phyloP scores from a whole-genome alignment of 2,888 invertebrate species.

The Ferdinandea cuprea region DNA sequence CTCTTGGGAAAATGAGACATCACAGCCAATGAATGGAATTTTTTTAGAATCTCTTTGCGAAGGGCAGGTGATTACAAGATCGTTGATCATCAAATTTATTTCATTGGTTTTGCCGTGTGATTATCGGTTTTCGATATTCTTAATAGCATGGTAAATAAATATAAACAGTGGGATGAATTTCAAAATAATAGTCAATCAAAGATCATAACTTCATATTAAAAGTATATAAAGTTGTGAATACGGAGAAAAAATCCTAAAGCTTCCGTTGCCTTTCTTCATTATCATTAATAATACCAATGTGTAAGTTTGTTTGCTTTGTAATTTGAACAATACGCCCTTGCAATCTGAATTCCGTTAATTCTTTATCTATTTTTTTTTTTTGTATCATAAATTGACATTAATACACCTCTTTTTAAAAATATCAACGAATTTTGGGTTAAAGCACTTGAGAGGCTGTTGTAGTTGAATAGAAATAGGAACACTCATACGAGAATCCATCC shows the following conservation, averaged over 20 bases:
- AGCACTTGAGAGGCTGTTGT: too few relatives aligned
- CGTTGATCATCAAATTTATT: conserved; percentile 74
- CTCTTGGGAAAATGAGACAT: conserved; percentile 39
- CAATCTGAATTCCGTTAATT: conserved; percentile 23
- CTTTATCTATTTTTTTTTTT: too few relatives aligned
- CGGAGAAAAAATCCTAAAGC: conserved; percentile 10
- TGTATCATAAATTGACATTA: too few relatives aligned
- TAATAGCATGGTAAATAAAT: conserved; percentile 56
- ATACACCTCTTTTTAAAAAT: too few relatives aligned
- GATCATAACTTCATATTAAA: conserved; percentile 48
- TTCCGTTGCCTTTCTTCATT: conserved; percentile 26
- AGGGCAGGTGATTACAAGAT: conserved; percentile 72
- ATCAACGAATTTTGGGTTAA: too few relatives aligned
- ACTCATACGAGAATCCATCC: too few relatives aligned
- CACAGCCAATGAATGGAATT: conserved; percentile 53
- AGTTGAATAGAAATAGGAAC: too few relatives aligned
- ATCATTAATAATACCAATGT: conserved; percentile 43
- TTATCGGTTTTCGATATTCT: conserved; percentile 60
- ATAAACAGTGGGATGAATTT: conserved; percentile 68
- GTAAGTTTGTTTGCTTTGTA: conserved; percentile 31
- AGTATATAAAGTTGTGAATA: conserved; percentile 19
- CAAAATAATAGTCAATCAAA: conserved; percentile 50
- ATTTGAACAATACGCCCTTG: conserved; percentile 53
- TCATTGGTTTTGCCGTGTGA: conserved; percentile 60
- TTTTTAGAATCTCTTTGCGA: conserved; percentile 43